These are phyloP conservation scores for Plemyria rubiginata DNA, from an alignment of 2,888 invertebrate species.

Conservation along the genomic window DNA sequence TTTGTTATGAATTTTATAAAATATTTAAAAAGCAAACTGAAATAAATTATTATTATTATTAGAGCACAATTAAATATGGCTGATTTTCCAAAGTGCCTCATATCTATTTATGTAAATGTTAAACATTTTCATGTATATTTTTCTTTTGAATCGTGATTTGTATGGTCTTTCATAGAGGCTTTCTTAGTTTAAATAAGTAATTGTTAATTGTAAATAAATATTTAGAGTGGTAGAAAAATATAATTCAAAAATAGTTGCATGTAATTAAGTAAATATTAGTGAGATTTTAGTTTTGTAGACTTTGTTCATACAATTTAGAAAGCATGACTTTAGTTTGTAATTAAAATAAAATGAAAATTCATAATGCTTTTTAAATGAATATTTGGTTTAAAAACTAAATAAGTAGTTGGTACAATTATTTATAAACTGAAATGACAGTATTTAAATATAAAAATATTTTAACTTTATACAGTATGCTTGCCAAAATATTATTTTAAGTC, in stretches of 20 bases:
- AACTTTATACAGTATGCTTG: not conserved
- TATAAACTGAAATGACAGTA: too few relatives aligned
- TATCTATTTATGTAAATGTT: not conserved
- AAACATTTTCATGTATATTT: constrained; percentile 1
- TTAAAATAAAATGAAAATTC: not conserved
- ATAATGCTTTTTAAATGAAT: not conserved
- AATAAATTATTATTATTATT: too few relatives aligned
- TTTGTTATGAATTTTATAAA: constrained; percentile 2
- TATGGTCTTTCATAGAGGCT: not conserved
- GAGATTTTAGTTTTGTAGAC: constrained; percentile 36
- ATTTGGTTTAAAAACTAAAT: not conserved
- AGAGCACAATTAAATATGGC: constrained; percentile 14
- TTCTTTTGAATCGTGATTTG: constrained; percentile 10
- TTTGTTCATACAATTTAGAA: constrained; percentile 23
- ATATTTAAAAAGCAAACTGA: constrained; percentile 13
- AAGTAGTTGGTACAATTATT: too few relatives aligned
- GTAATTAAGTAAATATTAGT: constrained; percentile 36
- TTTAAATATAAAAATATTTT: not conserved
- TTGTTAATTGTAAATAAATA: constrained; percentile 8
- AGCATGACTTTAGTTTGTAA: constrained; percentile 41
- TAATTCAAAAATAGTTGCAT: constrained; percentile 35
- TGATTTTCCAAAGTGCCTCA: constrained; percentile 27
- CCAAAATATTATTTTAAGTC: constrained; percentile 11
- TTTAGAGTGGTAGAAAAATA: constrained; percentile 13
- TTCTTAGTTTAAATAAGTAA: not conserved